phyloP scores from a whole-genome alignment of 2,888 invertebrate genomes.

The Tortrix viridana region DNA sequence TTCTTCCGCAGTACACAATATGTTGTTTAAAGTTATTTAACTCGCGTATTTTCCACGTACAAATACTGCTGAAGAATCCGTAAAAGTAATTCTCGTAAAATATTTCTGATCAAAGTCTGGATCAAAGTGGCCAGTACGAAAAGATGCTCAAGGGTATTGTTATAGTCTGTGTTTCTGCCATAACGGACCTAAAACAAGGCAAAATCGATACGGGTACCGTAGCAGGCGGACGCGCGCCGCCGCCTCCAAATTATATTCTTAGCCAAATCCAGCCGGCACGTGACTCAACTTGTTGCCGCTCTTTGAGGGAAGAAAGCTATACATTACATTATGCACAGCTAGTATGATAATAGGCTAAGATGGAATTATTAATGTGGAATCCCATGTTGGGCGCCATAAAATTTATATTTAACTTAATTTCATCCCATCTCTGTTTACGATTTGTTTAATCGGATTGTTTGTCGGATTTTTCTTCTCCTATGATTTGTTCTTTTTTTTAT shows the following conservation, averaged over 20 bases:
- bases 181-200: conserved; percentile 64
- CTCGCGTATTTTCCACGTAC: conserved; percentile 53
- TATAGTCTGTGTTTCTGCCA: conserved; percentile 53
- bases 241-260: conserved; percentile 71
- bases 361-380: conserved; percentile 57
- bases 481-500: neutral
- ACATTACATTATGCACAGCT: conserved; percentile 42
- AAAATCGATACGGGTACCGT: conserved; percentile 76
- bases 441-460: conserved; percentile 4
- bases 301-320: conserved; percentile 52
- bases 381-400: conserved; percentile 65
- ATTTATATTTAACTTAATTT: conserved; percentile 25
- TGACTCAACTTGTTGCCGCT: conserved; percentile 82
- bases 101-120: conserved; percentile 40
- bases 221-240: conserved; percentile 75
- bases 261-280: conserved; percentile 74
- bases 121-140: conserved; percentile 43
- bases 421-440: neutral
- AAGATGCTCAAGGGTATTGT: conserved; percentile 26
- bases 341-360: conserved; percentile 53
- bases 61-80: conserved; percentile 41
- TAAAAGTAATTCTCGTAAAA: conserved; percentile 48
- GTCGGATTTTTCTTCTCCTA: neutral
- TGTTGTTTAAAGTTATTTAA: conserved; percentile 53
- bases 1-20: conserved; percentile 53